Evolutionary conservation across 2,888 invertebrate genomes (phyloP), one percentile per base, ranked within the genome.

Genomic region (Drosophila neoperkinsi): DNA sequence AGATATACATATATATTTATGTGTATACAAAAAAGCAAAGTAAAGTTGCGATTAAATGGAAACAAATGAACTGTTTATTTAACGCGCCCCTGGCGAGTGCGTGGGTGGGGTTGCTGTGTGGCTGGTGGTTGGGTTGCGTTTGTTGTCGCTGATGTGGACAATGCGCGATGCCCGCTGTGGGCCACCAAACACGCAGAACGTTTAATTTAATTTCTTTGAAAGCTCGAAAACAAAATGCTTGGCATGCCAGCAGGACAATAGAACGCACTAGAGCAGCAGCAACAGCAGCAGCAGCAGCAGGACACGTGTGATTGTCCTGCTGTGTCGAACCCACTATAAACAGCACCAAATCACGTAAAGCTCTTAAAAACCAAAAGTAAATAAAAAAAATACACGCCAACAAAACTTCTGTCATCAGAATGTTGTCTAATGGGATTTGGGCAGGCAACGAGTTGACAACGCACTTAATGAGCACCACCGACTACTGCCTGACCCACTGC

Each of bases 21-120:
- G 38, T 28, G 33, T 28, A 69, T 52, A 67, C 43, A 65, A 59
- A 55, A 75, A 84, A 79, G 71, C 69, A 86, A 76, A 74, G 75
- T 76, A 71, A 85, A 86, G 71, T 84, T 86, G 81, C 76, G 86
- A 73, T 83, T 81, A 83, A 85, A 88, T 82, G 83, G 73, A 82
- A 88, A 90, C 79, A 91, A 90, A 90, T 90, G 90, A 90, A 91
- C 91, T 91, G 91, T 91, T 91, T 91, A 91, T 91, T 88, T 85
- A 88, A 90, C 78, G 84, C 84, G 87, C 88, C 87, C 69, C 64
- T 56, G 70, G 80, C 68, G 64, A 58, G 52, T 46, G 71, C 63
- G 51, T 46, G 4, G 51, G 63, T 21, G 63, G 71, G 28, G 46
- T 9, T 16, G 13, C 38, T 7, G 51, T 3, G 34, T 3, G 34